A percentile compares a stretch with the other conserved stretches of the same genome.
Evolutionary conservation across 2,797 vertebrate genomes (phyloP).

Genomic region (Cygnus olor): DNA sequence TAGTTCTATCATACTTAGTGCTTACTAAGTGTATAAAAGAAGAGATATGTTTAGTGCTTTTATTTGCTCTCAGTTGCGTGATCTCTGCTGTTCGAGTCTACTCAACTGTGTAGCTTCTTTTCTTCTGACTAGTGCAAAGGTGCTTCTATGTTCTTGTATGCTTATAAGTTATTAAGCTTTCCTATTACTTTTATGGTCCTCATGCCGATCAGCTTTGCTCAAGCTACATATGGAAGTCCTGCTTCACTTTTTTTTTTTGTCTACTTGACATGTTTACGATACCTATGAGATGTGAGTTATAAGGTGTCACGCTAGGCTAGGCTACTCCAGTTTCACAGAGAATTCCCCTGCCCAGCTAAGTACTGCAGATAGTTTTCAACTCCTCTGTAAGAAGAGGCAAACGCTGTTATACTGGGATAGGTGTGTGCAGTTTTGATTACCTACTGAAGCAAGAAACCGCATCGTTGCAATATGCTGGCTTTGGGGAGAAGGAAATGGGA

Average conservation of each 20-base stretch:
- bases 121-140: neutral
- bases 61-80: constrained; percentile 15
- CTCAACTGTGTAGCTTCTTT: neutral
- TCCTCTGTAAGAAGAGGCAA: neutral
- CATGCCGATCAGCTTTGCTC: neutral
- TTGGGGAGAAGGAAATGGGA: neutral
- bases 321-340: neutral
- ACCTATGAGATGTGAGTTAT: neutral
- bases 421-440: neutral
- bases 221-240: neutral
- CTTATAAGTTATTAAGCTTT: neutral
- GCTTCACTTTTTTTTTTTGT: neutral
- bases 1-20: constrained; percentile 23
- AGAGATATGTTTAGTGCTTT: neutral
- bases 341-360: neutral
- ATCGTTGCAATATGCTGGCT: neutral
- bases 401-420: neutral
- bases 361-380: neutral
- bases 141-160: constrained; percentile 8
- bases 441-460: neutral
- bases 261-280: neutral
- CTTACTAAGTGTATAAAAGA: constrained; percentile 31
- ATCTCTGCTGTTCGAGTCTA: neutral
- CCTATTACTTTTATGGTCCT: neutral
- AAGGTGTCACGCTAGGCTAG: too few species aligned